Base-by-base conservation (phyloP, 1,140 invertebrate genomes). In the Meloidogyne chitwoodi region DNA sequence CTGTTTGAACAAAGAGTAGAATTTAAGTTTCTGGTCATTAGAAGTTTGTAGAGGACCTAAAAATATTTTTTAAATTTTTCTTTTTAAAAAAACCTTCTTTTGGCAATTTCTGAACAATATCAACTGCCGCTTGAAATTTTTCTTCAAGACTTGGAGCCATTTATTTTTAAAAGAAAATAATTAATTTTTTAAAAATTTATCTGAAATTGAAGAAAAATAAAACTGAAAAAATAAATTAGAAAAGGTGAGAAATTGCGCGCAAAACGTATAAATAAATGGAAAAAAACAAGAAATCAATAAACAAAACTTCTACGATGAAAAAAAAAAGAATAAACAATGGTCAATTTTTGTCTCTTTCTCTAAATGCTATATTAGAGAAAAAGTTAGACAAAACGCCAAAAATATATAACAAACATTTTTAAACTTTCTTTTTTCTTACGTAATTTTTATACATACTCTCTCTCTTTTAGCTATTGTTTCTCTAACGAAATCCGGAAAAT, bases 1-100 rank as follows among this genome's bases (percentile, higher is more conserved):
- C 68, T 86, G 84, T 38, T 86, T 86, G 86, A 77, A 86, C 14
- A 86, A 79, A 3, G 84, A 83, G 62, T 86, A 86, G 72, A 86
- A 86, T 19, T 77, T 77, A 2, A 86, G 77, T 63, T 86, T 86
- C 65, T 86, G 84, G 14, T 87, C 85, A 62, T 87, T 86, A 8
- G 78, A 82, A 85, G 80, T 27, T 26, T 77, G 22, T 34, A 85
- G 74, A 6, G 84, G 84, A 38, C 84, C 84, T 84, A 26, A 11
- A 85, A 77, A 41, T 29, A 41, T 79, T 27, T 8, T 77, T 24
- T 41, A 27, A 41, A 76, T 69, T n/a, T 67, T n/a, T 76, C 2
- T 34, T 14, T 14, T 63, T 24, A 48, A 44, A 38, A 80, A 19
- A 38, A 84, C 83, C 83, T 10, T 85, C 80, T 66, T 86, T 87